A percentile compares a stretch with the other conserved stretches of the same genome.
These are phyloP conservation scores for Petrolisthes manimaculis DNA, from an alignment of 2,888 invertebrate genomes.

Conservation along the genomic window DNA sequence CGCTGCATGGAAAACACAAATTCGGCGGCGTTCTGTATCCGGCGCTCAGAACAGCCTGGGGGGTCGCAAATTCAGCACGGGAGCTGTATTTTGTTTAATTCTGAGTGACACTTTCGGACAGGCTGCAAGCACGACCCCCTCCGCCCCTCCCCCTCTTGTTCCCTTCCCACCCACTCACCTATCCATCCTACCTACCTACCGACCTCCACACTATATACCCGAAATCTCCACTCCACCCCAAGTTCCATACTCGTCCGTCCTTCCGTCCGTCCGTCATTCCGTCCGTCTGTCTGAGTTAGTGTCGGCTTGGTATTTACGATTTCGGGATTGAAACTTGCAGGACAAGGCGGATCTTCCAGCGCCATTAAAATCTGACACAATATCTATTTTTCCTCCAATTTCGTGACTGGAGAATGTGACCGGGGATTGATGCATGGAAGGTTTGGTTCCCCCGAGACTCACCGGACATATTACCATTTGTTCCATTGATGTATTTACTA, in stretches of 20 bases:
- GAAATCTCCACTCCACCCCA: not conserved
- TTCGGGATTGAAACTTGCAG: not conserved
- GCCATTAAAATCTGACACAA: not conserved
- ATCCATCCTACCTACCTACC: not conserved
- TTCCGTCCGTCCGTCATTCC: not conserved
- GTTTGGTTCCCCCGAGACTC: no score
- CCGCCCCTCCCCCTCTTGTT: not conserved
- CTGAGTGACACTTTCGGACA: conserved; percentile 9
- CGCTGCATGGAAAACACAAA: not conserved
- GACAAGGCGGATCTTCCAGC: not conserved
- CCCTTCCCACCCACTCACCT: not conserved
- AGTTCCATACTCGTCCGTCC: not conserved
- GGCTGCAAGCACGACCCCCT: not conserved
- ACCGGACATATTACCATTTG: no score
- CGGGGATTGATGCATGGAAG: no score
- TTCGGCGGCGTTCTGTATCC: not conserved
- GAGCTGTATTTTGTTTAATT: conserved; percentile 12
- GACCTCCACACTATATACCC: not conserved
- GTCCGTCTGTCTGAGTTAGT: not conserved
- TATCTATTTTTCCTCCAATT: not conserved
- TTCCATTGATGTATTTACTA: no score
- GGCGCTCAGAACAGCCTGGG: not conserved
- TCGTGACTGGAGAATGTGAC: no score
- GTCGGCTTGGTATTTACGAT: not conserved
- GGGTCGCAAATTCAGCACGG: not conserved